phyloP scores from a whole-genome alignment of 2,113 vertebrate genomes.

The Gnathonemus echidnorhynchus region DNA sequence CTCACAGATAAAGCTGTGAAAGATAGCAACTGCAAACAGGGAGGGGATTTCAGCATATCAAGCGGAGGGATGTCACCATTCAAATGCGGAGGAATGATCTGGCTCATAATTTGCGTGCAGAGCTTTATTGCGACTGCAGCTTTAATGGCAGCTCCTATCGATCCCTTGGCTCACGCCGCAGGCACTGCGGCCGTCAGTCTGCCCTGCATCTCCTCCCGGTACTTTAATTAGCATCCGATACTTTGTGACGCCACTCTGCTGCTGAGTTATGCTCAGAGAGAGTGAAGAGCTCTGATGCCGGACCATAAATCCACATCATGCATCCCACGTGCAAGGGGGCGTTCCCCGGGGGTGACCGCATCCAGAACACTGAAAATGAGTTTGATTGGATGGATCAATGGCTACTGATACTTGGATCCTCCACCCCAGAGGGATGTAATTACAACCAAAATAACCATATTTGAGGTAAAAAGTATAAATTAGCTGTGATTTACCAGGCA shows the following conservation, averaged over 20 bases:
- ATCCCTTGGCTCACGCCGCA: not conserved
- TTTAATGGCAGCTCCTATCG: not conserved
- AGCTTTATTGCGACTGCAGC: not conserved
- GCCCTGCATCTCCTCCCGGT: no score
- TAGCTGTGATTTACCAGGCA: not conserved
- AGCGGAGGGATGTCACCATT: not conserved
- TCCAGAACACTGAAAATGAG: not conserved
- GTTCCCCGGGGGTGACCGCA: not conserved
- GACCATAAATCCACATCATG: not conserved
- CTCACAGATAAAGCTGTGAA: not conserved
- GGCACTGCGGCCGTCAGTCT: not conserved
- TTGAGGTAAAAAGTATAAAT: not conserved
- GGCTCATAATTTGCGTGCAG: not conserved
- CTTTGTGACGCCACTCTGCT: not conserved
- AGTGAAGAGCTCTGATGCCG: not conserved
- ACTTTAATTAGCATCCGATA: not conserved
- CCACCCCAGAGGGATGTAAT: not conserved
- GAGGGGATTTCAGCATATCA: not conserved
- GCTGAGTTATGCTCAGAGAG: not conserved
- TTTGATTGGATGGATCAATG: not conserved
- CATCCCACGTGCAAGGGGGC: not conserved
- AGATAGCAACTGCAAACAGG: not conserved
- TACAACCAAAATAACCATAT: not conserved
- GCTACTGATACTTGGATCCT: not conserved
- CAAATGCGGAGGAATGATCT: not conserved